Evolutionary conservation across 2,113 vertebrate species (phyloP), one percentile per base, ranked within the genome.

Genomic region (Glaucidium brasilianum): DNA sequence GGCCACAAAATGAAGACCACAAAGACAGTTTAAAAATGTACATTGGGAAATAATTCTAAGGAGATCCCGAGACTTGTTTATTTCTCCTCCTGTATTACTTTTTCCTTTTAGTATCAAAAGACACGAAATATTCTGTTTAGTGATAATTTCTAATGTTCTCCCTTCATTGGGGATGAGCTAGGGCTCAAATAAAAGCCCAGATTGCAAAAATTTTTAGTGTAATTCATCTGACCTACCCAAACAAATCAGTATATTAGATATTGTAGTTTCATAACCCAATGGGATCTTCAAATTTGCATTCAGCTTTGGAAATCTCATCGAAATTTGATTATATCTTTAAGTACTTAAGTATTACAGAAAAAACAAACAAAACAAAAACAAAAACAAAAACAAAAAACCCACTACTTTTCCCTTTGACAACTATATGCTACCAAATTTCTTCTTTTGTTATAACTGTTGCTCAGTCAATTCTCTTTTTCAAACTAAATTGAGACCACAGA

Each of bases 91-190:
- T 11, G 20, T 18, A 55, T 53, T 64, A 50, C 11, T 32, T 47
- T 73, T 60, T 62, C 45, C 21, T 58, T 55, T 67, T 34, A 53
- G 12, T 85, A 83, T 74, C 71, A 95, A 93, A 15, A 95, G 72
- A 85, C 64, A 96, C 45, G 85, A 94, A 97, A 75, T 95, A 94
- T 60, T 95, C 59, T 90, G 58, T 90, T 97, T 96, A 96, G 85
- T 96, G 82, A 96, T 85, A 93, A 88, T 58, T 58, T 67, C 58
- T 50, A 81, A 89, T 37, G 29, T 84, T n/a, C 11, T 83, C 4
- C 6, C 3, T 68, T 80, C 30, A 56, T 6, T 60, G 11, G 5
- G 50, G 9, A 53, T 62, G 8, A 82, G 8, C 7, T 34, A 14
- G 11, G 83, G 30, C 34, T 47, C 20, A 88, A 80, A 69, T 72